These are phyloP conservation scores for Babyrousa celebensis DNA, from an alignment of 2,797 vertebrate genomes.

Conservation along the genomic window DNA sequence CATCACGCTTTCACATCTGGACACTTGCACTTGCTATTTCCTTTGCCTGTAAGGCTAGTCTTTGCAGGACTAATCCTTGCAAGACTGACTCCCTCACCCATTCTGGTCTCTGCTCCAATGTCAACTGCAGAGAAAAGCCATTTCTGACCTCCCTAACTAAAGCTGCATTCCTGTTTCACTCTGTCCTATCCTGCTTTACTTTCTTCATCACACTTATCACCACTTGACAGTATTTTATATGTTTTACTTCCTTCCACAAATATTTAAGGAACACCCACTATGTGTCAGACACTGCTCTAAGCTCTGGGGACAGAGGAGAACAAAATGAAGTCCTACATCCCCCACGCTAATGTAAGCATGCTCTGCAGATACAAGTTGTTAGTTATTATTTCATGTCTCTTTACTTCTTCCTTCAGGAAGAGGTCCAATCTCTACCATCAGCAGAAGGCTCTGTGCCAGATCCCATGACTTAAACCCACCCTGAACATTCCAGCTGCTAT, in stretches of 20 bases:
- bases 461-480: constrained; percentile 26
- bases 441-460: not conserved
- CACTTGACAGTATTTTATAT: not conserved
- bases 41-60: not conserved
- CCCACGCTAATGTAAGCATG: not conserved
- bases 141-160: not conserved
- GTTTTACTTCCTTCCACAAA: not conserved
- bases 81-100: not conserved
- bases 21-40: not conserved
- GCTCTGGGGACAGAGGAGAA: not conserved
- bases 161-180: not conserved
- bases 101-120: not conserved
- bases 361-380: not conserved
- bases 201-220: not conserved
- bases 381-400: not conserved
- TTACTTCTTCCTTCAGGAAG: constrained; percentile 18
- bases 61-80: not conserved
- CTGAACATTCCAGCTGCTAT: not conserved
- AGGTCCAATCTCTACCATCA: not conserved
- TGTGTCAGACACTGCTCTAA: not conserved
- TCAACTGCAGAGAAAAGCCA: not conserved
- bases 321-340: not conserved
- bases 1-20: not conserved
- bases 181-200: not conserved
- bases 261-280: not conserved